phyloP scores from a whole-genome alignment of 2,888 invertebrate species.

The Cephus spinipes region DNA sequence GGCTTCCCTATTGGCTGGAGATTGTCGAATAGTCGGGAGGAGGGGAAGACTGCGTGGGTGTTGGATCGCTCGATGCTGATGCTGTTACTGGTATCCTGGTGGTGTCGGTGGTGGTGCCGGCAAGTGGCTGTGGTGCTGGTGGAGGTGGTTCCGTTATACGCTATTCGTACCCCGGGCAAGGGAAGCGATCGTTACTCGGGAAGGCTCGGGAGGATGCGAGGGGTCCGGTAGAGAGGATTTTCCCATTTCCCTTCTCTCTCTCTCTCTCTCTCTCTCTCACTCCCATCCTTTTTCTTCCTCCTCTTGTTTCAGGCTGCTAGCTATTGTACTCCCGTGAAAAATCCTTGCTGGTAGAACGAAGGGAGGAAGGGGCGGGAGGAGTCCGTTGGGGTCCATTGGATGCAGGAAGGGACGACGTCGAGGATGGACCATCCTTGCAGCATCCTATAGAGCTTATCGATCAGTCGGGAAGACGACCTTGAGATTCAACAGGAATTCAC shows the following conservation, averaged over 20 bases:
- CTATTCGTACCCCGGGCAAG: conserved; percentile 58
- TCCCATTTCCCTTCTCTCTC: conserved; percentile 36
- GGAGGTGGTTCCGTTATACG: conserved; percentile 30
- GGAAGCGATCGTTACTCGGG: conserved; percentile 61
- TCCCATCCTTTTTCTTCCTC: neutral
- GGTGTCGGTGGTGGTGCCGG: neutral
- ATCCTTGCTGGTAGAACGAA: neutral
- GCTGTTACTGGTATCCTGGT: conserved; percentile 1
- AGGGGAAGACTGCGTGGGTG: conserved; percentile 16
- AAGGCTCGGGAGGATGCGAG: conserved; percentile 39
- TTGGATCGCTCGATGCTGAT: too few species aligned
- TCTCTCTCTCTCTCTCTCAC: neutral
- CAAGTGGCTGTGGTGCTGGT: conserved; percentile 4
- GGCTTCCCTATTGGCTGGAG: neutral
- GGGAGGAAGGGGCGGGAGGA: neutral
- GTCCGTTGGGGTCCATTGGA: neutral
- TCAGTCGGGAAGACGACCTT: conserved; percentile 3
- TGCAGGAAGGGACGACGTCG: neutral
- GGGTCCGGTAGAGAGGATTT: conserved; percentile 36
- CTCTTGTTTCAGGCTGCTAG: too few species aligned
- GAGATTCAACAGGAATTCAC: conserved; percentile 7
- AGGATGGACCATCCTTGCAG: neutral
- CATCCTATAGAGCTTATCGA: neutral
- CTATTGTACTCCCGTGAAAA: too few species aligned
- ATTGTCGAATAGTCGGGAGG: conserved; percentile 15